These are phyloP conservation scores for Cariama cristata DNA, from an alignment of 2,113 vertebrate genomes.

Conservation along the genomic window DNA sequence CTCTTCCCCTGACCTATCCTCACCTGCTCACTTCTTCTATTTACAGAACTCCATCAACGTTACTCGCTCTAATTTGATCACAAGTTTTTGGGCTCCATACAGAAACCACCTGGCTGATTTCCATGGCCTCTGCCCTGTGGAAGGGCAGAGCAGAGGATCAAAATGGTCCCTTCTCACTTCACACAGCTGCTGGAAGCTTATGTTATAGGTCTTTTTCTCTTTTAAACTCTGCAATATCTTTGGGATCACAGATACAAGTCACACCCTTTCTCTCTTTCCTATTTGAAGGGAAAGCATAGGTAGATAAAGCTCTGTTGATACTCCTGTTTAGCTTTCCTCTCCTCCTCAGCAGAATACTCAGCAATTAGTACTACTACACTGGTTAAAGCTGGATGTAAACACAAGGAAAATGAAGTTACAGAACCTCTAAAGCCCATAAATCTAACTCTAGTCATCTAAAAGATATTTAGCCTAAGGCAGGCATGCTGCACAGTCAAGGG, in stretches of 20 bases:
- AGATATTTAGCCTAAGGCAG: not conserved
- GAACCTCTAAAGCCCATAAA: not conserved
- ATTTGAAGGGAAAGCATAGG: not conserved
- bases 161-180: not conserved
- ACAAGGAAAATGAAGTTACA: not conserved
- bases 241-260: not conserved
- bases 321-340: not conserved
- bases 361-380: not conserved
- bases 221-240: not conserved
- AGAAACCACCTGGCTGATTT: not conserved
- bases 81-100: constrained; percentile 24
- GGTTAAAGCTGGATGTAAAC: not conserved
- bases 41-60: constrained; percentile 58
- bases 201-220: not conserved
- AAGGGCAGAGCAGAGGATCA: not conserved
- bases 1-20: constrained; percentile 66
- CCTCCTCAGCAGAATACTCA: not conserved
- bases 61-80: constrained; percentile 37
- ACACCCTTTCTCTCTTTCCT: not conserved
- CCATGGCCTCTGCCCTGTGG: constrained; percentile 12
- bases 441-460: not conserved
- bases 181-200: not conserved
- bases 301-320: not conserved
- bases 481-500: not conserved
- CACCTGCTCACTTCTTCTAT: constrained; percentile 67